Conservation (phyloP, 2,113 vertebrate species). For the Pelusios castaneus region DNA sequence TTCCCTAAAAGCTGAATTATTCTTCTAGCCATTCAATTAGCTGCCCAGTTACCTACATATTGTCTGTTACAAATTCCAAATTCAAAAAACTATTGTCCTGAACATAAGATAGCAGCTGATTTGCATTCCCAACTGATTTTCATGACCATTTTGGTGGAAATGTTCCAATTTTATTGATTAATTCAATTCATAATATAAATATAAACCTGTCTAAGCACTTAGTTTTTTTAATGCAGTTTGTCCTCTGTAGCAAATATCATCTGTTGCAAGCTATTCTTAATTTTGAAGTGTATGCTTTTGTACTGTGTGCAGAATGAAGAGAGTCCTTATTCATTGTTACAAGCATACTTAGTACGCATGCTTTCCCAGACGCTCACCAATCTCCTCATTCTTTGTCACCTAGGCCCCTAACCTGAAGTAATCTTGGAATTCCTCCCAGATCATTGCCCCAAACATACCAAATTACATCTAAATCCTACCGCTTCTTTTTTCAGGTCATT, state of each 20-base stretch:
- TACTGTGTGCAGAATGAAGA: not conserved
- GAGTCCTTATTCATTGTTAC: not conserved
- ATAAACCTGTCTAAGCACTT: not conserved
- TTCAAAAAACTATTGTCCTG: accelerated
- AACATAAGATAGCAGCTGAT: not conserved
- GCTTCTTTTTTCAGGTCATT: not conserved
- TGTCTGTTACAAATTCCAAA: not conserved
- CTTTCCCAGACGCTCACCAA: not conserved
- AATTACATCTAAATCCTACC: not conserved
- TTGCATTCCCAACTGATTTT: not conserved
- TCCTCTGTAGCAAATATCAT: not conserved
- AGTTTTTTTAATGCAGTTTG: not conserved
- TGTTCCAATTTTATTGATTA: not conserved
- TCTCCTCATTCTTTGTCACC: not conserved
- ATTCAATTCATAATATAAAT: not conserved
- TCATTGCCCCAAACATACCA: too few relatives aligned
- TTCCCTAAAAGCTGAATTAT: not conserved
- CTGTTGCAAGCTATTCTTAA: not conserved
- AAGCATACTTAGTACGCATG: not conserved
- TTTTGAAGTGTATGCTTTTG: not conserved
- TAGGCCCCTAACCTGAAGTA: not conserved
- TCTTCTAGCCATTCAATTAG: not conserved
- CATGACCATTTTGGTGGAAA: not conserved
- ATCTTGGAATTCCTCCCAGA: not conserved
- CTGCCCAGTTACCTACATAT: not conserved